These are phyloP conservation scores for Micromesistius poutassou DNA, from an alignment of 2,797 vertebrate species.

Conservation along the genomic window DNA sequence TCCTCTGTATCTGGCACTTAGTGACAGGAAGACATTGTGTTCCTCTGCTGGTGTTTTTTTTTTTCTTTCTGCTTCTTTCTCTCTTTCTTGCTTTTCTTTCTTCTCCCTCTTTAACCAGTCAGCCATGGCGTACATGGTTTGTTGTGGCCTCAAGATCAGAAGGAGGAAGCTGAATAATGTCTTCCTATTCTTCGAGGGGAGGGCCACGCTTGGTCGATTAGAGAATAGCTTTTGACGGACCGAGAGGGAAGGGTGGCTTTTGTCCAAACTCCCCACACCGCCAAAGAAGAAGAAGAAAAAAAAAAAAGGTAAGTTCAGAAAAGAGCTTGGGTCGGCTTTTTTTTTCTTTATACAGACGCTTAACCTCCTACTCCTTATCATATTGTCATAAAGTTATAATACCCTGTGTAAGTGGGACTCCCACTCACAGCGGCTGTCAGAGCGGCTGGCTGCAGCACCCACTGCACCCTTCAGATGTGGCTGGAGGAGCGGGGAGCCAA, in stretches of 20 bases:
- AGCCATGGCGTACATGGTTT: constrained; percentile 77
- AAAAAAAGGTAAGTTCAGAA: constrained; percentile 54
- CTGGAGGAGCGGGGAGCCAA: constrained; percentile 43
- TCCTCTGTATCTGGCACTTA: constrained; percentile 57
- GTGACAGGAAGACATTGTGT: constrained; percentile 74
- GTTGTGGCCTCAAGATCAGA: constrained; percentile 78
- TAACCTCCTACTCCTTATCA: constrained; percentile 65
- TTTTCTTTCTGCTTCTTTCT: not conserved
- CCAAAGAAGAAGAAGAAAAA: constrained; percentile 60
- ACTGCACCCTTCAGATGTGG: constrained; percentile 37
- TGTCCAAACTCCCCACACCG: constrained; percentile 65
- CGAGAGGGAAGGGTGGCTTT: constrained; percentile 77
- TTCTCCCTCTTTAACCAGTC: constrained; percentile 72
- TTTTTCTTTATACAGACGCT: constrained; percentile 45
- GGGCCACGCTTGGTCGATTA: constrained; percentile 77
- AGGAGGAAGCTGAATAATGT: constrained; percentile 81
- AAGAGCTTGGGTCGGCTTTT: constrained; percentile 62
- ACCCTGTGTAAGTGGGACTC: constrained; percentile 47
- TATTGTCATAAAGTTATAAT: constrained; percentile 67
- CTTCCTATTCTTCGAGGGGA: constrained; percentile 79
- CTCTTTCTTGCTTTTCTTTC: not conserved
- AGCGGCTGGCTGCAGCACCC: constrained; percentile 40
- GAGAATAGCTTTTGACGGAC: constrained; percentile 78
- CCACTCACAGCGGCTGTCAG: constrained; percentile 51
- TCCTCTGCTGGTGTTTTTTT: constrained; percentile 32